These are phyloP conservation scores for Trachops cirrhosus DNA, from an alignment of 2,797 vertebrate species.

Conservation along the genomic window DNA sequence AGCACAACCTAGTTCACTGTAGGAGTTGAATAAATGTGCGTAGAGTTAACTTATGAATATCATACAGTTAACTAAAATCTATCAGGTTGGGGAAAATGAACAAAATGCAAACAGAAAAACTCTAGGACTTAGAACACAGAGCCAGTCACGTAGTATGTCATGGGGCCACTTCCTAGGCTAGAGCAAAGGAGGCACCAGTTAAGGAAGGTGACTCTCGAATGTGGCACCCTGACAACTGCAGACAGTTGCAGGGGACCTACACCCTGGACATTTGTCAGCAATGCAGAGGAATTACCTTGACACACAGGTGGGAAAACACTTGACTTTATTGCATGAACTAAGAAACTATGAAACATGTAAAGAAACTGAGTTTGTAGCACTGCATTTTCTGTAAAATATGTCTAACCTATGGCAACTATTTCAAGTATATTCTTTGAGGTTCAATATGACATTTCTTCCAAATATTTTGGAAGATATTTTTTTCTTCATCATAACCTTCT, in stretches of 20 bases:
- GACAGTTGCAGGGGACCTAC: not conserved
- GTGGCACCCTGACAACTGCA: not conserved
- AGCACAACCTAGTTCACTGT: not conserved
- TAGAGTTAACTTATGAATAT: not conserved
- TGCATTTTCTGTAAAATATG: conserved; percentile 28
- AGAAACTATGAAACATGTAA: not conserved
- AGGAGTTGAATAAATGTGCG: not conserved
- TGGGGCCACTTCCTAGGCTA: not conserved
- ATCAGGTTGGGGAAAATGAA: not conserved
- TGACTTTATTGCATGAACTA: not conserved
- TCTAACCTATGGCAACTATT: conserved; percentile 52
- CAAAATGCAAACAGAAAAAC: not conserved
- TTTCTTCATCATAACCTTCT: conserved; percentile 80
- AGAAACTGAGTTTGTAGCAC: not conserved
- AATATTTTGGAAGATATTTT: conserved; percentile 74
- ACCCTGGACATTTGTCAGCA: not conserved
- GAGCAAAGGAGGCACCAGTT: not conserved
- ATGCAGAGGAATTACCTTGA: not conserved
- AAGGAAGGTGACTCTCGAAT: not conserved
- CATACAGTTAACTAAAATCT: not conserved
- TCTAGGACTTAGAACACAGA: not conserved
- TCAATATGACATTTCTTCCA: conserved; percentile 77
- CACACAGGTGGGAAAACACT: not conserved
- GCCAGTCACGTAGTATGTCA: not conserved
- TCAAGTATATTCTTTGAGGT: conserved; percentile 71